phyloP scores from a whole-genome alignment of 2,113 vertebrate genomes.

The Bujurquina vittata region DNA sequence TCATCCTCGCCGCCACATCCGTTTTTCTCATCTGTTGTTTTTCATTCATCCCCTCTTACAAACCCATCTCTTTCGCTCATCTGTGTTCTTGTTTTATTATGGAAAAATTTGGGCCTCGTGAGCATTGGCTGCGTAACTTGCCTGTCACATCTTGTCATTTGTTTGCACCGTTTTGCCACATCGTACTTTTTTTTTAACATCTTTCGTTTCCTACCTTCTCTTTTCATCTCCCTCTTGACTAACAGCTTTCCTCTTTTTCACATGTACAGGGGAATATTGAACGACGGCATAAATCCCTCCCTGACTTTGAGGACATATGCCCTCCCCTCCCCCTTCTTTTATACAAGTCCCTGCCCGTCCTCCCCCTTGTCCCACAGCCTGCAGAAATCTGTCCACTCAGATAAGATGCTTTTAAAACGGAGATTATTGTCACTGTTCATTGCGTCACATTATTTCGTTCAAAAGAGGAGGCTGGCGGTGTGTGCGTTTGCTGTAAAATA shows the following conservation, averaged over 20 bases:
- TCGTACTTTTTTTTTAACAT: constrained; percentile 13
- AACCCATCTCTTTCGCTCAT: neutral
- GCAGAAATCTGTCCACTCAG: constrained; percentile 76
- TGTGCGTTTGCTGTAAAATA: constrained; percentile 5
- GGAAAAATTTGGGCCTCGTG: constrained; percentile 6
- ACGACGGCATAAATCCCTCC: constrained; percentile 55
- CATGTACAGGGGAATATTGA: constrained; percentile 51
- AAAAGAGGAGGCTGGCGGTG: constrained; percentile 44
- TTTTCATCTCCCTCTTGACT: constrained; percentile 22
- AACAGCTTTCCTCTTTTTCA: constrained; percentile 14
- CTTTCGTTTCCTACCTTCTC: constrained; percentile 13
- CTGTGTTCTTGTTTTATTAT: constrained; percentile 5
- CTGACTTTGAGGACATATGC: constrained; percentile 59
- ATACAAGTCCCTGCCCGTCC: constrained; percentile 32
- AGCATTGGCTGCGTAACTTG: neutral
- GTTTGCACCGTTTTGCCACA: constrained; percentile 42
- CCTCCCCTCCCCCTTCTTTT: constrained; percentile 57
- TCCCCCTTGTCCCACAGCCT: constrained; percentile 61
- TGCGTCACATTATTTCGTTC: constrained; percentile 64
- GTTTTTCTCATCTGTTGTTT: constrained; percentile 21
- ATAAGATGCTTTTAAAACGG: constrained; percentile 78
- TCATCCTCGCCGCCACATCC: constrained; percentile 17
- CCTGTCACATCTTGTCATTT: constrained; percentile 53
- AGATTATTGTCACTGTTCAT: constrained; percentile 74
- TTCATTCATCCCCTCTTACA: constrained; percentile 15